Conservation (phyloP, 2,113 vertebrate species). For the Petroica traversi region DNA sequence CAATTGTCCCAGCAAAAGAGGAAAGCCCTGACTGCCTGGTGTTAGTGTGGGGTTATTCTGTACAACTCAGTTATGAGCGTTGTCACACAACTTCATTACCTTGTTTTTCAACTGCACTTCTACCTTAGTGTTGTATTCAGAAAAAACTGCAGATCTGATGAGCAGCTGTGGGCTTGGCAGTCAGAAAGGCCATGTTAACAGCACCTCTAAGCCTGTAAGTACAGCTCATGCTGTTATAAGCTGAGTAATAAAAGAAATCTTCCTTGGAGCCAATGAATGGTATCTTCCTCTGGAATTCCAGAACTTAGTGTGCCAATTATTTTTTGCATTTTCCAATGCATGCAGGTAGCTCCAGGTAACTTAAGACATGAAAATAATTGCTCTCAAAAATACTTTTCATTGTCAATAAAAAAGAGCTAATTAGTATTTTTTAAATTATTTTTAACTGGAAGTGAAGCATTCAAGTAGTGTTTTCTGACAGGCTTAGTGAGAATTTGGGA, state of each 20-base stretch:
- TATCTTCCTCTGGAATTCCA: not conserved
- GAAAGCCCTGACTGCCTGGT: not conserved
- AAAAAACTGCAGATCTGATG: not conserved
- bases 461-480: not conserved
- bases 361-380: not conserved
- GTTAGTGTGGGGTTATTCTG: not conserved
- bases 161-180: not conserved
- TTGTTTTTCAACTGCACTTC: not conserved
- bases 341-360: not conserved
- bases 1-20: not conserved
- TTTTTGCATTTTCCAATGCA: rapidly evolving
- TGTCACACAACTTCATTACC: not conserved
- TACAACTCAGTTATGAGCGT: not conserved
- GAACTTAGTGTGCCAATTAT: not conserved
- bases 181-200: not conserved
- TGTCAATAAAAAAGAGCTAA: not conserved
- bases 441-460: not conserved
- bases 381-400: not conserved
- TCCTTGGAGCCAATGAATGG: not conserved
- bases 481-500: not conserved
- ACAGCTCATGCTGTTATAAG: not conserved
- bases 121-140: not conserved
- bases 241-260: not conserved
- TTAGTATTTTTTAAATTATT: not conserved
- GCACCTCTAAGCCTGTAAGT: not conserved